phyloP scores from a whole-genome alignment of 1,140 invertebrate genomes.

The Ips typographus region DNA sequence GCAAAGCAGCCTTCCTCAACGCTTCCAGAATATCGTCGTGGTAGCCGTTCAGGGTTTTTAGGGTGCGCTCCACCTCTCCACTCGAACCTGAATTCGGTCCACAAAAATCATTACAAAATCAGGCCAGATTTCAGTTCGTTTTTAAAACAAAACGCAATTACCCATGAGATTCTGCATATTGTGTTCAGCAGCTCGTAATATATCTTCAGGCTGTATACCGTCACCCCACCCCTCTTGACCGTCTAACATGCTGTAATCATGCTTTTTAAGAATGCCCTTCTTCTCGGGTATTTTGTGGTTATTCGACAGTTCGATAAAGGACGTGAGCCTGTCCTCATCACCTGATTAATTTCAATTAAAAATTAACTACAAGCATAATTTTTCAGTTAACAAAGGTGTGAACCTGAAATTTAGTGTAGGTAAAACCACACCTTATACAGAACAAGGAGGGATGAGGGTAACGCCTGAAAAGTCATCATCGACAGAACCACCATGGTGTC shows the following conservation, averaged over 20 bases:
- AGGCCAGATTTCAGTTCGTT: not conserved
- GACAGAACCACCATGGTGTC: not conserved
- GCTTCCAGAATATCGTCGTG: slow-evolving; percentile 90
- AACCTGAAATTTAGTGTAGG: slow-evolving; percentile 22
- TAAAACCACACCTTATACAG: too few species aligned
- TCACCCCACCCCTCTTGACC: slow-evolving; percentile 70
- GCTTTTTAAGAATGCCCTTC: slow-evolving; percentile 86
- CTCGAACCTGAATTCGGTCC: slow-evolving; percentile 42
- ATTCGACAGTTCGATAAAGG: slow-evolving; percentile 79
- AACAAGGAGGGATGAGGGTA: slow-evolving; percentile 8
- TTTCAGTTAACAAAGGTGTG: slow-evolving; percentile 4
- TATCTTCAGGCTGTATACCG: slow-evolving; percentile 71
- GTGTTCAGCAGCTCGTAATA: slow-evolving; percentile 69
- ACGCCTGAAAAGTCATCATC: not conserved
- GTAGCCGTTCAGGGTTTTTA: slow-evolving; percentile 87
- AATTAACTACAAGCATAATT: not conserved
- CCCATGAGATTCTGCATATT: slow-evolving; percentile 56
- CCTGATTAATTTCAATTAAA: slow-evolving; percentile 55
- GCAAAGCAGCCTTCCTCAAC: slow-evolving; percentile 75
- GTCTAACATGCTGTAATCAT: slow-evolving; percentile 74
- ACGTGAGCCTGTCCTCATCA: slow-evolving; percentile 71
- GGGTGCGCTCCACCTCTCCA: slow-evolving; percentile 75
- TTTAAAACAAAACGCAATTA: not conserved
- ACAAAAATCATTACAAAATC: too few species aligned
- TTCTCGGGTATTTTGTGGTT: slow-evolving; percentile 81